Conservation (phyloP, 2,888 invertebrate species). For the Agrochola litura region DNA sequence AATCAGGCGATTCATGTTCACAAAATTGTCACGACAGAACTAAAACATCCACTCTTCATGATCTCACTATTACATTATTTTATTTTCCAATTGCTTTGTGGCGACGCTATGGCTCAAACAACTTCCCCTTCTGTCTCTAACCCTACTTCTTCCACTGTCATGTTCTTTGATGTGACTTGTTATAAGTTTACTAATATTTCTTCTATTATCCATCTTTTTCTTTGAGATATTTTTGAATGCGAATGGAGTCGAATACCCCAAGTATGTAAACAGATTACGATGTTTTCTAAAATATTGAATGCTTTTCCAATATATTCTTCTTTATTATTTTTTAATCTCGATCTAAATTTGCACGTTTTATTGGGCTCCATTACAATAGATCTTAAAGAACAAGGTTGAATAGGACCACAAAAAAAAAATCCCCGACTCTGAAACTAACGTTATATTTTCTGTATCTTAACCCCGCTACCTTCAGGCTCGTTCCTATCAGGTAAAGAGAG, state of each 20-base stretch:
- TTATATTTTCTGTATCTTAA: slow-evolving; percentile 90
- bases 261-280: too few species aligned
- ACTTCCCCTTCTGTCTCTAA: slow-evolving; percentile 73
- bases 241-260: slow-evolving; percentile 67
- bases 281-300: slow-evolving; percentile 48
- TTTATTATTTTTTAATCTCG: slow-evolving; percentile 28
- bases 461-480: slow-evolving; percentile 95
- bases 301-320: slow-evolving; percentile 28
- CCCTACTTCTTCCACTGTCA: slow-evolving; percentile 71
- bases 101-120: slow-evolving; percentile 88
- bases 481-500: slow-evolving; percentile 96
- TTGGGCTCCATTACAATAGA: slow-evolving; percentile 64
- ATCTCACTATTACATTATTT: slow-evolving; percentile 83
- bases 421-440: slow-evolving; percentile 88
- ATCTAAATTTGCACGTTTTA: slow-evolving; percentile 56
- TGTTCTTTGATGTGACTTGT: slow-evolving; percentile 68
- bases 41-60: slow-evolving; percentile 79
- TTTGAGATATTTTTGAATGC: slow-evolving; percentile 69
- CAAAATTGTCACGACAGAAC: slow-evolving; percentile 70
- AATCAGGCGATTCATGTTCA: slow-evolving; percentile 73
- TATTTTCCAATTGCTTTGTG: slow-evolving; percentile 89
- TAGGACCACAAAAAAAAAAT: slow-evolving; percentile 72
- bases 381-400: slow-evolving; percentile 68
- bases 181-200: slow-evolving; percentile 61
- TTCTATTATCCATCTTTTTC: slow-evolving; percentile 63